A percentile compares a stretch with the other conserved stretches of the same genome.
phyloP scores from a whole-genome alignment of 2,888 invertebrate genomes.

The Melieria picta region DNA sequence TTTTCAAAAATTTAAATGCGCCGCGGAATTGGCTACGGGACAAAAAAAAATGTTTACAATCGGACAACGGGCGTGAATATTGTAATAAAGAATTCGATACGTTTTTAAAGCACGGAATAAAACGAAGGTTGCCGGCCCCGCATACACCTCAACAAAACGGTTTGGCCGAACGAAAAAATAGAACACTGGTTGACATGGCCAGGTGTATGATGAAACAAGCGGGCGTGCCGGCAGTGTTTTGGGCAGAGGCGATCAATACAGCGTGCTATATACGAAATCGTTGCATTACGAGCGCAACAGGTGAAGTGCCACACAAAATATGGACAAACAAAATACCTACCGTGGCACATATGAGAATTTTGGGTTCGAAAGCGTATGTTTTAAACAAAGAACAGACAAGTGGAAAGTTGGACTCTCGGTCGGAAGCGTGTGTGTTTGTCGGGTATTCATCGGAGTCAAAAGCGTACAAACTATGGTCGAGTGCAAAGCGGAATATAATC shows the following conservation, averaged over 20 bases:
- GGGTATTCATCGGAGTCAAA: conserved; percentile 40
- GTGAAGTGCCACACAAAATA: conserved; percentile 32
- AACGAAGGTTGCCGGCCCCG: conserved; percentile 38
- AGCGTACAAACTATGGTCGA: conserved; percentile 39
- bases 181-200: conserved; percentile 43
- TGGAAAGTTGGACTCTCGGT: conserved; percentile 36
- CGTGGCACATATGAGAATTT: conserved; percentile 30
- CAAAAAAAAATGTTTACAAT: conserved; percentile 34
- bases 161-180: conserved; percentile 43
- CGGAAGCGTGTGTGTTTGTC: conserved; percentile 35
- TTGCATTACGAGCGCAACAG: conserved; percentile 33
- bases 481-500: conserved; percentile 29
- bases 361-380: conserved; percentile 27
- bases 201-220: conserved; percentile 45
- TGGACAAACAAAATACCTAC: conserved; percentile 32
- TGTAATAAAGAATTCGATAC: conserved; percentile 41
- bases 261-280: conserved; percentile 39
- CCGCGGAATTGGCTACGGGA: conserved; percentile 28
- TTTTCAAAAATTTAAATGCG: conserved; percentile 36
- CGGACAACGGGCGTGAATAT: conserved; percentile 43
- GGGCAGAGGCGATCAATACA: conserved; percentile 38
- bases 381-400: conserved; percentile 26
- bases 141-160: conserved; percentile 45
- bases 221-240: conserved; percentile 30
- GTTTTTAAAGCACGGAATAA: conserved; percentile 38